Evolutionary conservation across 1,140 invertebrate species (phyloP).

Genomic region (Rhagoletis zephyria): DNA sequence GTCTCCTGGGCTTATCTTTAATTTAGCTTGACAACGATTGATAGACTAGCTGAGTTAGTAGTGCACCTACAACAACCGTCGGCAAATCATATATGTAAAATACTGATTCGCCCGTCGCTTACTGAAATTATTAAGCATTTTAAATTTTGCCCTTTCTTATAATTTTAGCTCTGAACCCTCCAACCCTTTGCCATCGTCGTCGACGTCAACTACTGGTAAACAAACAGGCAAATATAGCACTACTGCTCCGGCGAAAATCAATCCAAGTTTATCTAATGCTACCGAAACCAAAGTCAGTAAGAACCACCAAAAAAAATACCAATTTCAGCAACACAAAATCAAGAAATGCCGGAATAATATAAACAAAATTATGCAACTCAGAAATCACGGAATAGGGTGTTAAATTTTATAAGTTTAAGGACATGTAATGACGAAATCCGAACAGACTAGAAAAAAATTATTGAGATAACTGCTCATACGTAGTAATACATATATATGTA

Average conservation of each 20-base stretch:
- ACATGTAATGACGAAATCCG: not conserved
- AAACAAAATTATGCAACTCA: constrained; percentile 28
- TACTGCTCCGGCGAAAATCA: constrained; percentile 56
- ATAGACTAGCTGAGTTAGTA: too few species aligned
- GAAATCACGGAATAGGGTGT: not conserved
- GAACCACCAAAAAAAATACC: constrained; percentile 78
- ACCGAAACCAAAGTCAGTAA: constrained; percentile 94
- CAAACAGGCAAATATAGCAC: constrained; percentile 73
- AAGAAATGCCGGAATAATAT: constrained; percentile 37
- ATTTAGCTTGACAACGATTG: too few species aligned
- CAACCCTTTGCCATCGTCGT: constrained; percentile 64
- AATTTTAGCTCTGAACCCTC: constrained; percentile 68
- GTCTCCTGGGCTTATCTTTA: too few species aligned
- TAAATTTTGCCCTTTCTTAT: constrained; percentile 48
- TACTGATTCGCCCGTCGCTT: not conserved
- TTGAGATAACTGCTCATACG: not conserved
- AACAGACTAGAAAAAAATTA: not conserved
- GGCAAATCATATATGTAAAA: not conserved
- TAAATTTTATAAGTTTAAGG: not conserved
- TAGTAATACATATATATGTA: too few species aligned
- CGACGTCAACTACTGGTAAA: constrained; percentile 71
- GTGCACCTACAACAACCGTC: too few species aligned
- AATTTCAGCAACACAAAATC: constrained; percentile 49
- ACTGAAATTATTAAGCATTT: not conserved
- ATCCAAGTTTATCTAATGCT: constrained; percentile 61